Percentiles rank a stretch among this genome's conserved stretches.
These are phyloP conservation scores for Ceyx erithaca DNA, from an alignment of 2,797 vertebrate species.

Conservation along the genomic window DNA sequence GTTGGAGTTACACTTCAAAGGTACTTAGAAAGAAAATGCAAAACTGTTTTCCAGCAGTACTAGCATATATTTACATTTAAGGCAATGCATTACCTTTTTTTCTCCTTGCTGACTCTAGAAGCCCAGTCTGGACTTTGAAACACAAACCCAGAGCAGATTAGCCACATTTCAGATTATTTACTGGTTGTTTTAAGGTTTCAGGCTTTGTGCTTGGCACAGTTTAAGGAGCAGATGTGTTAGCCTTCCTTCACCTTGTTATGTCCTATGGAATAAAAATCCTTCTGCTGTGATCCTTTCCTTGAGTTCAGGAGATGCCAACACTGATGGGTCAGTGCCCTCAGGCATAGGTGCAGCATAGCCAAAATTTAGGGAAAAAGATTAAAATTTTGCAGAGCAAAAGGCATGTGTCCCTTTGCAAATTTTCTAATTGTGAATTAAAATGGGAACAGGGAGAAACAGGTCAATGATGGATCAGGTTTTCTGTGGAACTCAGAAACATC, in stretches of 20 bases:
- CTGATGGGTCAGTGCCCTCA: background rate
- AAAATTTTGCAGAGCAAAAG: background rate
- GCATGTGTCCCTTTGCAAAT: background rate
- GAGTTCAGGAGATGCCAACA: background rate
- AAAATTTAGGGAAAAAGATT: background rate
- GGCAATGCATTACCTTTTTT: background rate
- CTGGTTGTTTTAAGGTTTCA: background rate
- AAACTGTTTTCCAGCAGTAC: background rate
- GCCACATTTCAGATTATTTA: background rate
- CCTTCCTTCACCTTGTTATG: background rate
- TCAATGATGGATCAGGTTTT: background rate
- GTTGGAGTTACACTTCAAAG: background rate
- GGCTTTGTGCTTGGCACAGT: accelerated
- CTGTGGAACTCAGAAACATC: background rate
- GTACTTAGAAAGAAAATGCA: background rate
- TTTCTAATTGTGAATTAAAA: background rate
- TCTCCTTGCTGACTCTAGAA: background rate
- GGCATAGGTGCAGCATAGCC: background rate
- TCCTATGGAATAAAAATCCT: background rate
- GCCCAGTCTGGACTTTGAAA: background rate
- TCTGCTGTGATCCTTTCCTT: background rate
- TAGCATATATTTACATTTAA: background rate
- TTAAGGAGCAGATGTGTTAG: background rate
- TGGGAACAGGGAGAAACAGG: background rate
- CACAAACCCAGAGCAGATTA: background rate